phyloP scores from a whole-genome alignment of 2,797 vertebrate species.

The Mus minutoides region DNA sequence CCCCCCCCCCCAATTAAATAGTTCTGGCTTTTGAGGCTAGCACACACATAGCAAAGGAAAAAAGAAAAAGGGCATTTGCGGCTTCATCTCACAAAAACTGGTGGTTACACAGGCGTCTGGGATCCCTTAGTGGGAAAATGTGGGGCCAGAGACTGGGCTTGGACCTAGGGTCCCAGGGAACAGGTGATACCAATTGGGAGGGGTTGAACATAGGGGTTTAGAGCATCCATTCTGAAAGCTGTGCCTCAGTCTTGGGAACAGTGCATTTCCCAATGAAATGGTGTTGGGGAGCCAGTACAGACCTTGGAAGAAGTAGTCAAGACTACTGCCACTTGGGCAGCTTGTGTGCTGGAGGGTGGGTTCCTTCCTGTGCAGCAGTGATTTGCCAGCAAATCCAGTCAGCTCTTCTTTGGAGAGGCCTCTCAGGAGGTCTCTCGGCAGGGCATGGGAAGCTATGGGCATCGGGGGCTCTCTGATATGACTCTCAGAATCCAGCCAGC shows the following conservation, averaged over 20 bases:
- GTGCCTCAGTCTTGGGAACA: not conserved
- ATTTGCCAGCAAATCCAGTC: rapidly evolving
- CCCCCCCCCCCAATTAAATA: no score
- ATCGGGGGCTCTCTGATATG: no score
- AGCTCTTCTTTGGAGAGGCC: not conserved
- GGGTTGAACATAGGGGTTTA: not conserved
- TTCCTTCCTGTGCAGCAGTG: not conserved
- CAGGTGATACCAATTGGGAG: not conserved
- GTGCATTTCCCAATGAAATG: not conserved
- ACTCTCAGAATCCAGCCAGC: not conserved
- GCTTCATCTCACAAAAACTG: not conserved
- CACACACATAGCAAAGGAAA: not conserved
- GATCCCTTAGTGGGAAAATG: not conserved
- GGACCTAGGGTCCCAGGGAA: no score
- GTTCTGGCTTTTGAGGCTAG: not conserved
- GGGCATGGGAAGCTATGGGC: not conserved
- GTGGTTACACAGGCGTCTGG: not conserved
- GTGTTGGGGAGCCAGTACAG: not conserved
- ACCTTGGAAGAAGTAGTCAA: not conserved
- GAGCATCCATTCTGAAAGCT: not conserved
- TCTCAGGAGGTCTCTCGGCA: not conserved
- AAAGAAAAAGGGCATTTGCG: no score
- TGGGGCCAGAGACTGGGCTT: no score
- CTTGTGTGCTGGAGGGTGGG: not conserved
- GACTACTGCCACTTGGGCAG: rapidly evolving